Conservation (phyloP, 2,113 vertebrate genomes). For the Phylloscopus trochiloides region DNA sequence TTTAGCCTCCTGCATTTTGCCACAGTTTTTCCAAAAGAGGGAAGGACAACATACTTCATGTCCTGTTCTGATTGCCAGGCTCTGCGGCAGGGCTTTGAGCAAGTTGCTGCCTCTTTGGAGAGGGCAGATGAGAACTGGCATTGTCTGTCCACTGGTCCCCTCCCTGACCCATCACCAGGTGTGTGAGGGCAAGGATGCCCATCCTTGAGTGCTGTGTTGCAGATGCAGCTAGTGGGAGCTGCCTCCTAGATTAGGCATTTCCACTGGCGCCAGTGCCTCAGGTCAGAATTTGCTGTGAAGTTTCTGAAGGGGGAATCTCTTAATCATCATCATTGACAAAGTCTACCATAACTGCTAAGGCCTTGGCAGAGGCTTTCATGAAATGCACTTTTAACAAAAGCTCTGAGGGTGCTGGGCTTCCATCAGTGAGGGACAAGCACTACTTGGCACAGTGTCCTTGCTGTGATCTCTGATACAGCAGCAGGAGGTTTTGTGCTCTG, state of each 20-base stretch:
- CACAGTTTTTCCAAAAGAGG: background rate
- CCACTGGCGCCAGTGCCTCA: background rate
- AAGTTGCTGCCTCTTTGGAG: background rate
- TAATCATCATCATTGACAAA: background rate
- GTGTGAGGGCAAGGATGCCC: background rate
- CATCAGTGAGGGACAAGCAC: background rate
- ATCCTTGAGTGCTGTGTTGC: fast-evolving
- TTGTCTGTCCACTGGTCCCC: background rate
- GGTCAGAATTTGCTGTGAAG: background rate
- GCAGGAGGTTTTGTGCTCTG: background rate
- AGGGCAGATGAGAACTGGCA: background rate
- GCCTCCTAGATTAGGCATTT: background rate
- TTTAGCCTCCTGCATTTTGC: background rate
- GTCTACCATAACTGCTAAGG: background rate
- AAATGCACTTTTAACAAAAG: background rate
- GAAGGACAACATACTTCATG: fast-evolving
- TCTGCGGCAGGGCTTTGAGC: fast-evolving
- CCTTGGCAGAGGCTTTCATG: background rate
- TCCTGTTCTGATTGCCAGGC: background rate
- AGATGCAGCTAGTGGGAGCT: background rate
- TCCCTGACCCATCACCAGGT: background rate
- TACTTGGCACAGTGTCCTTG: background rate
- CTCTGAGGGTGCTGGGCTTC: background rate
- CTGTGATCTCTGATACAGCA: background rate
- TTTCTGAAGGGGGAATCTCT: background rate